Evolutionary conservation across 2,797 vertebrate species (phyloP).

Genomic region (Zenarchopterus dispar): DNA sequence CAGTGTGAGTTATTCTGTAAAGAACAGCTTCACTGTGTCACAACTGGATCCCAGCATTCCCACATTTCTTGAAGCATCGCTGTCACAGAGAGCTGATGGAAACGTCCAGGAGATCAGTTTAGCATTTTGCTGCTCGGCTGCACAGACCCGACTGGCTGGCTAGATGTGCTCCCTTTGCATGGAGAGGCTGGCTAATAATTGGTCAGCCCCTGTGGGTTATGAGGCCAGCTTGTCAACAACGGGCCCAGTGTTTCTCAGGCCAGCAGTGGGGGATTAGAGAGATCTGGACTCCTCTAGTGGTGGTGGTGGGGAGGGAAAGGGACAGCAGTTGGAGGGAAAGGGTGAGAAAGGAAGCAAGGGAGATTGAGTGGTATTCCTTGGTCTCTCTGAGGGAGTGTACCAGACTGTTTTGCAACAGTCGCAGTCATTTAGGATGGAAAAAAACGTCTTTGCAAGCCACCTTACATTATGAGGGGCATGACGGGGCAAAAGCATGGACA

Average conservation of each 20-base stretch:
- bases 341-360: slow-evolving; percentile 36
- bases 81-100: slow-evolving; percentile 43
- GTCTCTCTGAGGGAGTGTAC: slow-evolving; percentile 34
- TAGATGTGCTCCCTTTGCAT: slow-evolving; percentile 62
- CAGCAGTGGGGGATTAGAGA: slow-evolving; percentile 78
- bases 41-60: slow-evolving; percentile 44
- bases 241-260: slow-evolving; percentile 78
- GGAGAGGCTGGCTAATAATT: slow-evolving; percentile 81
- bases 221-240: slow-evolving; percentile 81
- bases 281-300: slow-evolving; percentile 63
- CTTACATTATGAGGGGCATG: slow-evolving; percentile 21
- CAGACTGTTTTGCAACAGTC: slow-evolving; percentile 54
- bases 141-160: slow-evolving; percentile 28
- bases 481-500: slow-evolving; percentile 8
- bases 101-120: slow-evolving; percentile 55
- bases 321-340: slow-evolving; percentile 6
- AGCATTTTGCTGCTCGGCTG: slow-evolving; percentile 51
- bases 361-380: slow-evolving; percentile 48
- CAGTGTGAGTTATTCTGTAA: slow-evolving; percentile 11
- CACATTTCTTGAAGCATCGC: slow-evolving; percentile 52
- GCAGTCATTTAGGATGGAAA: slow-evolving; percentile 25
- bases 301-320: slow-evolving; percentile 4
- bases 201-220: slow-evolving; percentile 80
- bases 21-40: slow-evolving; percentile 19
- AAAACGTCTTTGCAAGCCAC: slow-evolving; percentile 24